Evolutionary conservation across 2,888 invertebrate species (phyloP).

Genomic region (Eupithecia vulgata): DNA sequence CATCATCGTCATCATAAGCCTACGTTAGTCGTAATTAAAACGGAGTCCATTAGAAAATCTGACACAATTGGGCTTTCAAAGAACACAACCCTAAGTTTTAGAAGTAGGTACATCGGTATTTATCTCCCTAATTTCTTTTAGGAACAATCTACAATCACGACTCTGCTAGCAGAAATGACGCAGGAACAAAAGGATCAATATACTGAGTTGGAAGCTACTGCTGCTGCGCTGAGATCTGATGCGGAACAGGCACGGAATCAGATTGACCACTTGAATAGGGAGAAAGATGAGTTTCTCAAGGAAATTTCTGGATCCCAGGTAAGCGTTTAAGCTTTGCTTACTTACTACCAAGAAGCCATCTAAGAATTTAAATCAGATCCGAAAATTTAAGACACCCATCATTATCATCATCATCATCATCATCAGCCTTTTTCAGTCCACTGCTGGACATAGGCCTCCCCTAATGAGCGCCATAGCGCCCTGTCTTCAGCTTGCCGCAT

Average conservation of each 20-base stretch:
- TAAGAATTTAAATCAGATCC: no score
- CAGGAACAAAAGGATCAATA: conserved; percentile 84
- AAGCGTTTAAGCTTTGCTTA: conserved; percentile 16
- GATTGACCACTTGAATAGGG: conserved; percentile 85
- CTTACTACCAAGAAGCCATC: no score
- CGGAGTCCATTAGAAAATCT: not conserved
- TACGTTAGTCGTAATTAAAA: not conserved
- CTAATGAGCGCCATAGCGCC: no score
- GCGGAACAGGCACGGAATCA: conserved; percentile 85
- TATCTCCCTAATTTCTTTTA: conserved; percentile 44
- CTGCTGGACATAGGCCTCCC: no score
- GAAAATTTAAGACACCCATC: no score
- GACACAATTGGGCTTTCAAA: not conserved
- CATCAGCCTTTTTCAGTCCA: no score
- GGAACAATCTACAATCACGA: conserved; percentile 87
- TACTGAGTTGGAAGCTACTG: conserved; percentile 74
- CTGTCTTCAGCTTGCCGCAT: no score
- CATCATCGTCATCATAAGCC: no score
- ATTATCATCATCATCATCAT: no score
- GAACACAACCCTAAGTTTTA: not conserved
- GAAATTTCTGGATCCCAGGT: conserved; percentile 86
- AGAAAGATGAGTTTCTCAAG: conserved; percentile 87
- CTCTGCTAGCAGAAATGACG: conserved; percentile 86
- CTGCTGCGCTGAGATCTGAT: conserved; percentile 78
- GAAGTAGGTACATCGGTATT: not conserved